Conservation (phyloP, 2,113 vertebrate genomes). For the Phaethornis superciliosus region DNA sequence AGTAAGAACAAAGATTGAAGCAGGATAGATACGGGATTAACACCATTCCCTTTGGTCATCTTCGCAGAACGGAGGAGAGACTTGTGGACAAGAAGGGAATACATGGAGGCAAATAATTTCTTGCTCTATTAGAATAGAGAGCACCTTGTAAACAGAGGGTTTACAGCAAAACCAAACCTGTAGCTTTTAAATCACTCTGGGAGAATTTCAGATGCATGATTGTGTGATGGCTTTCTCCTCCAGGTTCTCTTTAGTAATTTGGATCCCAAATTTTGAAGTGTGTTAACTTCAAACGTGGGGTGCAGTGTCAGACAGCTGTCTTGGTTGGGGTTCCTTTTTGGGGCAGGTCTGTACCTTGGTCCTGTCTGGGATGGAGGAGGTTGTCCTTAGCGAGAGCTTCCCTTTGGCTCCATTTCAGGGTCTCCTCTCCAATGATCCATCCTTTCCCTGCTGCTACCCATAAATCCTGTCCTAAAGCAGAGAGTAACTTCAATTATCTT, state of each 20-base stretch:
- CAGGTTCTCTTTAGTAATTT: neutral
- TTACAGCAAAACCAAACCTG: neutral
- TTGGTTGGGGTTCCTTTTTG: rapidly evolving
- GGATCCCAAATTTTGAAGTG: neutral
- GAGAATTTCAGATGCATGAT: neutral
- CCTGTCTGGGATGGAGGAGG: neutral
- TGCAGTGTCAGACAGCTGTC: rapidly evolving
- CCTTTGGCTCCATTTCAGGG: neutral
- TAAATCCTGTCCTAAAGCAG: neutral
- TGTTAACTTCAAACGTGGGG: neutral
- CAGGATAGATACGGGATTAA: neutral
- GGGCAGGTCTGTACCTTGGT: rapidly evolving
- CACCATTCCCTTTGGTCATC: neutral
- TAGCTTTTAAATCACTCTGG: constrained; percentile 22
- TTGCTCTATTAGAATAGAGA: constrained; percentile 5
- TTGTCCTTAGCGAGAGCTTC: neutral
- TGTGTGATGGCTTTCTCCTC: neutral
- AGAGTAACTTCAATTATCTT: neutral
- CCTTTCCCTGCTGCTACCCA: rapidly evolving
- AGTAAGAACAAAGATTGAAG: neutral
- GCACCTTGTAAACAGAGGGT: constrained; percentile 37
- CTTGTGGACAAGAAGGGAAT: neutral
- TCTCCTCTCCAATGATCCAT: neutral
- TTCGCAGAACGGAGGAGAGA: neutral
- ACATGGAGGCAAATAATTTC: constrained; percentile 14